A percentile compares a stretch with the other conserved stretches of the same genome.
phyloP scores from a whole-genome alignment of 2,113 vertebrate species.

The Pelusios castaneus region DNA sequence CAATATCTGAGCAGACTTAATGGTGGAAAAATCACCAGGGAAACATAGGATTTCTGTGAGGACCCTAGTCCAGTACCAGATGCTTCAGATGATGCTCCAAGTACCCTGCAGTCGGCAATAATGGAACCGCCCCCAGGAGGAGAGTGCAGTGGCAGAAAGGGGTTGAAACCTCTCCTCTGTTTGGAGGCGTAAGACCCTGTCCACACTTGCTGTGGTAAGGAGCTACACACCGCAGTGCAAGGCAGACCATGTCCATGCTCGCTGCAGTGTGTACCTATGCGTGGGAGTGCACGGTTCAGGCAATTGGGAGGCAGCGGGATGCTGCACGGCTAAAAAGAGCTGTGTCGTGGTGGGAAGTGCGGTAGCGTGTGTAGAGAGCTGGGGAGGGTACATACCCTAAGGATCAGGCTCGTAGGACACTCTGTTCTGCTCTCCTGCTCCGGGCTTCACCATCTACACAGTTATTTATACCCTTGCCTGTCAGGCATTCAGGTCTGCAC shows the following conservation, averaged over 20 bases:
- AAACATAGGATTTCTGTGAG: background rate
- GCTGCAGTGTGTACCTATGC: background rate
- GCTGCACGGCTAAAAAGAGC: background rate
- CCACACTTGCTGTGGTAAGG: background rate
- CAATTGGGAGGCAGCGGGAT: background rate
- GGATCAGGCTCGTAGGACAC: background rate
- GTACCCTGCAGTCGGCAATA: conserved; percentile 17
- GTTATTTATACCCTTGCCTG: background rate
- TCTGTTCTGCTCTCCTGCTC: background rate
- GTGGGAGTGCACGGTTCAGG: background rate
- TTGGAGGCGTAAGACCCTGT: background rate
- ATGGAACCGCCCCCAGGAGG: background rate
- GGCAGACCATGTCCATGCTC: background rate
- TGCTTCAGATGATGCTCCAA: background rate
- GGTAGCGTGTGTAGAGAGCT: background rate
- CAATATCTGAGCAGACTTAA: background rate
- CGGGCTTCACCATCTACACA: background rate
- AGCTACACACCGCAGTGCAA: background rate
- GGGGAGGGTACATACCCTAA: background rate
- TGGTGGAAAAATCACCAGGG: background rate
- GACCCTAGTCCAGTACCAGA: background rate
- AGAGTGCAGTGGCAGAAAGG: conserved; percentile 28
- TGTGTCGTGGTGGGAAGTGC: too few relatives aligned
- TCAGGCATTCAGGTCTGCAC: background rate
- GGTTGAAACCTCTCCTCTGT: conserved; percentile 23